phyloP scores from a whole-genome alignment of 2,113 vertebrate species.

The Aspiorhynchus laticeps region DNA sequence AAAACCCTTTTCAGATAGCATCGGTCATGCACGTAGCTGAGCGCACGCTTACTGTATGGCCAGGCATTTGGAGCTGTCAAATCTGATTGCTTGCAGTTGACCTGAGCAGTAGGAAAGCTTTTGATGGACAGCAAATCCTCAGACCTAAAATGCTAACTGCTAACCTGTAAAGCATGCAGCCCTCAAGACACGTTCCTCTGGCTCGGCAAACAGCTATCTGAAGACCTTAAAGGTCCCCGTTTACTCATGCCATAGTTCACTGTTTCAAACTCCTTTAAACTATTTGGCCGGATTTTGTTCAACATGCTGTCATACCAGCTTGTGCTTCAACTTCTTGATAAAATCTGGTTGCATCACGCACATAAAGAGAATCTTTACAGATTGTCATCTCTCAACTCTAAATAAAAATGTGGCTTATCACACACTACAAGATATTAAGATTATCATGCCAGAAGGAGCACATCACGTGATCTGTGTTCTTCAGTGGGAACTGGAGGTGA shows the following conservation, averaged over 20 bases:
- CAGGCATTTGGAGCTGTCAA: not conserved
- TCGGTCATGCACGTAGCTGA: not conserved
- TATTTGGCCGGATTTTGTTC: too few relatives aligned
- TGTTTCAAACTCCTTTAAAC: too few relatives aligned
- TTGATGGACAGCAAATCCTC: not conserved
- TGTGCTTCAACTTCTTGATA: too few relatives aligned
- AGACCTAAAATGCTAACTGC: not conserved
- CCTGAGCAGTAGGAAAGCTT: not conserved
- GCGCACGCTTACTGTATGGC: not conserved
- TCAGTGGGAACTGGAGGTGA: not conserved
- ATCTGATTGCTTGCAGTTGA: not conserved
- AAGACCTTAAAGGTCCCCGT: not conserved
- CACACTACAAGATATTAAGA: not conserved
- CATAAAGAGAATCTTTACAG: too few relatives aligned
- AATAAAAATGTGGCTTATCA: too few relatives aligned
- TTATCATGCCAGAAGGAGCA: not conserved
- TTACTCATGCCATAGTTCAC: too few relatives aligned
- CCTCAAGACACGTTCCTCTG: not conserved
- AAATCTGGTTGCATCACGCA: too few relatives aligned
- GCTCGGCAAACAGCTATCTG: not conserved
- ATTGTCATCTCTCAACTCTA: too few relatives aligned
- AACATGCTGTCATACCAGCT: too few relatives aligned
- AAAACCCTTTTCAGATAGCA: constrained; percentile 22
- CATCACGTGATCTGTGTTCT: not conserved
- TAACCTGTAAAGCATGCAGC: not conserved